Conservation (phyloP, 2,113 vertebrate species). For the Redunca redunca region DNA sequence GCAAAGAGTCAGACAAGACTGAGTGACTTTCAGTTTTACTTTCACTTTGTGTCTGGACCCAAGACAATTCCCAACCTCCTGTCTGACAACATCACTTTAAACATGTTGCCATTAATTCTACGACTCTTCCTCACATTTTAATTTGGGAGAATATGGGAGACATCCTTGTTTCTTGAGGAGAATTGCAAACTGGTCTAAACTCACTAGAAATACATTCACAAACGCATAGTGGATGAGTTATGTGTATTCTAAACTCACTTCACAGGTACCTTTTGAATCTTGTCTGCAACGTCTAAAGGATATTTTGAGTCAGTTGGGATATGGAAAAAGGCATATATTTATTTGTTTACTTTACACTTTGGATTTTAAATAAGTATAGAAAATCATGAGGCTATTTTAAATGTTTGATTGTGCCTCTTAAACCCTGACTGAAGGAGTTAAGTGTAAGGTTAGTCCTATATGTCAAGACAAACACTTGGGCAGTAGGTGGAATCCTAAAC, state of each 20-base stretch:
- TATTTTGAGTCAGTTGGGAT: background rate
- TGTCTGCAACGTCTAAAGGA: background rate
- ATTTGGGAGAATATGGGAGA: background rate
- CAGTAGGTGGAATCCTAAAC: background rate
- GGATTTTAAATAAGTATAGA: conserved; percentile 10
- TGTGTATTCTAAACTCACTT: background rate
- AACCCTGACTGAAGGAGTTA: background rate
- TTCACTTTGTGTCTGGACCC: conserved; percentile 12
- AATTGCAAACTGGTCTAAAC: background rate
- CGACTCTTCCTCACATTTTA: background rate
- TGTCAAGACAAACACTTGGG: background rate
- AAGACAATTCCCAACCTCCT: background rate
- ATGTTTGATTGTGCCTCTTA: conserved; percentile 22
- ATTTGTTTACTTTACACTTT: conserved; percentile 31
- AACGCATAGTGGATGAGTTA: background rate
- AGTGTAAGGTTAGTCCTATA: background rate
- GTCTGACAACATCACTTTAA: background rate
- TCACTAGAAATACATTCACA: background rate
- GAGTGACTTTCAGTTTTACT: background rate
- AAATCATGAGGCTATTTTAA: conserved; percentile 7
- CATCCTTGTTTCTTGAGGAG: background rate
- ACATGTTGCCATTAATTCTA: background rate
- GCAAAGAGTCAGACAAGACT: background rate
- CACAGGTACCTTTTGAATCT: background rate
- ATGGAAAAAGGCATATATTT: background rate